Evolutionary conservation across 2,113 vertebrate species (phyloP).

Genomic region (Oncorhynchus nerka): DNA sequence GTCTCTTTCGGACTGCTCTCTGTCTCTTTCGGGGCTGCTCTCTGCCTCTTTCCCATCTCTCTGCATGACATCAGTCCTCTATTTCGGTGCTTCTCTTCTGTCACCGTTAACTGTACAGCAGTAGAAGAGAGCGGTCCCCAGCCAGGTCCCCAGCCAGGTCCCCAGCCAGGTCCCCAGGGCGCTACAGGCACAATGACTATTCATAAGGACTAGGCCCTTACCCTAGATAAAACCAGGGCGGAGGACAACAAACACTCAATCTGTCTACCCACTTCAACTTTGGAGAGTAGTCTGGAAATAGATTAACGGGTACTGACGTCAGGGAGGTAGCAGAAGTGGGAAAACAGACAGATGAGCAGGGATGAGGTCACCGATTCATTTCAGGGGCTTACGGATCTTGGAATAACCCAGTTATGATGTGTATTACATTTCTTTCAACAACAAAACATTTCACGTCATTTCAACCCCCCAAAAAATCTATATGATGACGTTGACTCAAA

Average conservation of each 20-base stretch:
- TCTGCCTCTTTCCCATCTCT: background rate
- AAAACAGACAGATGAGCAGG: too few species aligned
- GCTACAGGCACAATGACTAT: slow-evolving; percentile 38
- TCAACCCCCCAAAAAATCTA: too few species aligned
- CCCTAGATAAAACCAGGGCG: slow-evolving; percentile 30
- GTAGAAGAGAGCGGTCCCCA: background rate
- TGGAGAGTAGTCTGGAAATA: too few species aligned
- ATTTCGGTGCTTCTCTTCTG: background rate
- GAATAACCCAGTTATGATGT: too few species aligned
- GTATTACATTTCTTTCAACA: too few species aligned
- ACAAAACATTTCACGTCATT: too few species aligned
- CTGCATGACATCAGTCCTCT: background rate
- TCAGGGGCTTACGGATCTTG: too few species aligned
- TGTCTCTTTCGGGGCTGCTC: background rate
- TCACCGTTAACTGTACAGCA: background rate
- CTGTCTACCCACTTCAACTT: background rate
- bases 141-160: too few species aligned
- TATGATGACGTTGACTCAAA: too few species aligned
- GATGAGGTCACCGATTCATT: too few species aligned
- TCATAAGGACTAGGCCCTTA: slow-evolving; percentile 40
- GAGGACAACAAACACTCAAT: slow-evolving; percentile 10
- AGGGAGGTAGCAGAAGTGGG: too few species aligned
- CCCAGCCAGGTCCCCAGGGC: slow-evolving; percentile 28
- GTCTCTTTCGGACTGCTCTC: background rate
- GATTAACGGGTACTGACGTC: too few species aligned